Base-by-base conservation (phyloP, 2,113 vertebrate species). In the Corapipo altera region DNA sequence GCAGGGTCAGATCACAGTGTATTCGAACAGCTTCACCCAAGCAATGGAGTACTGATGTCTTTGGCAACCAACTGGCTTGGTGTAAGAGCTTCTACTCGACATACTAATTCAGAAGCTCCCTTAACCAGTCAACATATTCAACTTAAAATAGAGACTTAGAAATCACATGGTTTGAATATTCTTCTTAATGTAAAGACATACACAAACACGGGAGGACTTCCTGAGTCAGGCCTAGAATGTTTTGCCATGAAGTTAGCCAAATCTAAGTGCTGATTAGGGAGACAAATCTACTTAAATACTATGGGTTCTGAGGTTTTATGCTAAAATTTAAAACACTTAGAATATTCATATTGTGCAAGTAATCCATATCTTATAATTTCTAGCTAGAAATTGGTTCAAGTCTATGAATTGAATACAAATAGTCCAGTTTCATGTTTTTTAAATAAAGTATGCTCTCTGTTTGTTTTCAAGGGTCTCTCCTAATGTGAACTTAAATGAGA, bases 1-100 rank as follows among this genome's bases (percentile, higher is more conserved):
- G 97, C 98, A 96, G 97, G 97, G 83, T 96, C 95, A 57, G 97
- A 97, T 65, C 97, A 91, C 12, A 91, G 97, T 73, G 69, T 97
- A n/a, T 98, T 97, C 95, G 97, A 98, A 81, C 97, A 96, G 65
- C 97, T 98, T 94, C 97, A 98, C 88, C 87, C 91, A 58, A 97
- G 93, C 52, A 97, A 51, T 55, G 85, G 96, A 80, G 80, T 95
- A 35, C 89, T 98, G 65, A 95, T 94, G 81, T 86, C 86, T 70
- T 89, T 96, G 91, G 98, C 97, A 11, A 97, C 97, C 69, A 97
- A 91, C 52, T 97, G 97, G 49, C 95, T 98, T 81, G 96, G 84
- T 88, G 96, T 96, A 96, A 96, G 96, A 97, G n/a, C 27, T 76
- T 81, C 52, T 48, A 5, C 5, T 48, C 74, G 64, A 59, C 28